Evolutionary conservation across 2,888 invertebrate species (phyloP).

Genomic region (Pandemis heparana): DNA sequence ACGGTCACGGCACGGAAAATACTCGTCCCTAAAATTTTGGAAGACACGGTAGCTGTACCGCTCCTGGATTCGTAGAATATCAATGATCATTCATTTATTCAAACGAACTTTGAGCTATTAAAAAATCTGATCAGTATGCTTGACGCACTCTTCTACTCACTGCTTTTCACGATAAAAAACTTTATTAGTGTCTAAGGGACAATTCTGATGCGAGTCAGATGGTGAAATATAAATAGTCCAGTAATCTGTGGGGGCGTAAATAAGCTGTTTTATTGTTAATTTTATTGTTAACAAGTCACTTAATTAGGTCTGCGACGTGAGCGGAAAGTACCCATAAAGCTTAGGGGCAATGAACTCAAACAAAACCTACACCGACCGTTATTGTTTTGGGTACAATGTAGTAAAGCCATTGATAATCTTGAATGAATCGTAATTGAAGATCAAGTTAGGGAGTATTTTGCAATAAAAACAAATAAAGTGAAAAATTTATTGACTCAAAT

Average conservation of each 20-base stretch:
- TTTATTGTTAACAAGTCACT: conserved; percentile 70
- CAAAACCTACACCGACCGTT: conserved; percentile 38
- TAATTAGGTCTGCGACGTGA: conserved; percentile 67
- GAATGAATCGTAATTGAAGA: background rate
- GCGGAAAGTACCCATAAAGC: conserved; percentile 49
- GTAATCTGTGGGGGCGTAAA: conserved; percentile 66
- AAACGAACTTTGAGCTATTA: conserved; percentile 69
- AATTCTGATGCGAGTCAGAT: conserved; percentile 70
- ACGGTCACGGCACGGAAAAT: conserved; percentile 12
- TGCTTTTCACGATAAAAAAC: conserved; percentile 75
- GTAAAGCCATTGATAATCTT: conserved; percentile 1
- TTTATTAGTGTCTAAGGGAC: conserved; percentile 68
- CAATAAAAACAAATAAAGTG: too few species aligned
- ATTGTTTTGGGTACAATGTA: conserved; percentile 21
- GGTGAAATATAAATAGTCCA: conserved; percentile 62
- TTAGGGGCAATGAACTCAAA: conserved; percentile 50
- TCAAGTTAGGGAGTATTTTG: too few species aligned
- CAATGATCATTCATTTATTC: conserved; percentile 70
- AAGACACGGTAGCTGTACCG: conserved; percentile 45
- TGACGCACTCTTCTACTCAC: conserved; percentile 56
- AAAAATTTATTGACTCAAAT: too few species aligned
- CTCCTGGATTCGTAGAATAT: conserved; percentile 66
- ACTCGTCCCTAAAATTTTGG: conserved; percentile 9
- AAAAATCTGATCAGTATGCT: conserved; percentile 77
- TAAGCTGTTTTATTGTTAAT: conserved; percentile 67